Percentiles rank a stretch among this genome's conserved stretches.
These are phyloP conservation scores for Pyrochroa serraticornis DNA, from an alignment of 2,888 invertebrate genomes.

Conservation along the genomic window DNA sequence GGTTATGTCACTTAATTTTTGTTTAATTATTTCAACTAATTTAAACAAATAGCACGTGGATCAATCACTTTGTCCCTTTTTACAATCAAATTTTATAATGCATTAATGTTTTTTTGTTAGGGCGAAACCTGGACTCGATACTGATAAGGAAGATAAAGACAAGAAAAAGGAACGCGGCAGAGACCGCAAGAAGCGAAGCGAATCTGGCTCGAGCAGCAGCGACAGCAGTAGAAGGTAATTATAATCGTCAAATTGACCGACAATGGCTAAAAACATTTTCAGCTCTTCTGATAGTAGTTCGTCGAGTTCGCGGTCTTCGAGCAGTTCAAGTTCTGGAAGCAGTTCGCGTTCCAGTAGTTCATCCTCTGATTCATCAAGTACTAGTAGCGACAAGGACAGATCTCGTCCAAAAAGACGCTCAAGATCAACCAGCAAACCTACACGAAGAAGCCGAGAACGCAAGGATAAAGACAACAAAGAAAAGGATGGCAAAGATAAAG, in stretches of 20 bases:
- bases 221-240: conserved; percentile 71
- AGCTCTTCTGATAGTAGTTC: conserved; percentile 83
- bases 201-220: conserved; percentile 80
- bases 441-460: conserved; percentile 42
- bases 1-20: no score
- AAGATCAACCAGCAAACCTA: conserved; percentile 51
- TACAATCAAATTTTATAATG: no score
- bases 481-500: conserved; percentile 48
- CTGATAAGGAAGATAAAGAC: conserved; percentile 75
- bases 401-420: conserved; percentile 66
- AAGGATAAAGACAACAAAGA: conserved; percentile 55
- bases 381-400: conserved; percentile 70
- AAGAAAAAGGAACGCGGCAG: conserved; percentile 65
- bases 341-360: conserved; percentile 61
- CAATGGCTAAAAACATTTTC: conserved; percentile 39
- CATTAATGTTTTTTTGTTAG: conserved; percentile 55
- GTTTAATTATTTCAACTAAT: no score
- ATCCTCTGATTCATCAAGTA: conserved; percentile 68
- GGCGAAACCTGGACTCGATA: conserved; percentile 78
- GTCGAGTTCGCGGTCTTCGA: conserved; percentile 81
- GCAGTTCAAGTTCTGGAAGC: conserved; percentile 73
- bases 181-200: conserved; percentile 71
- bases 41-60: no score
- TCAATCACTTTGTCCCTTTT: no score
- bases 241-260: conserved; percentile 27